phyloP scores from a whole-genome alignment of 2,113 vertebrate species.

The Protobothrops mucrosquamatus region DNA sequence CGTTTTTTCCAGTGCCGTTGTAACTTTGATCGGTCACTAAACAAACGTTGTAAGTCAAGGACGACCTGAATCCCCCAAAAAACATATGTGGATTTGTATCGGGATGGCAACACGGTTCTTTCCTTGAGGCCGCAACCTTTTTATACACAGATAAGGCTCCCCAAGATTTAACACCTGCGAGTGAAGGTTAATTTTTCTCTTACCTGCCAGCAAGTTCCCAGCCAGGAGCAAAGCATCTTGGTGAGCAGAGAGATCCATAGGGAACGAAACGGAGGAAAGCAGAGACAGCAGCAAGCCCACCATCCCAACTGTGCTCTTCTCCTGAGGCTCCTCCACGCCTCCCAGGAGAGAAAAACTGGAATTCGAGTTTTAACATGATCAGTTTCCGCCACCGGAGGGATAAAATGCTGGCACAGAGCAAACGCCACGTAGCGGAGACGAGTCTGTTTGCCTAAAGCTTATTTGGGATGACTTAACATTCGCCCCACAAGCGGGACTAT shows the following conservation, averaged over 20 bases:
- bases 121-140: too few species aligned
- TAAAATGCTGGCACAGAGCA: not conserved
- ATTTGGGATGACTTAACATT: not conserved
- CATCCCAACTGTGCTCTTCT: conserved; percentile 84
- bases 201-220: conserved; percentile 93
- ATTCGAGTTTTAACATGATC: not conserved
- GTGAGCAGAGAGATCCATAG: conserved; percentile 92
- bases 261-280: conserved; percentile 94
- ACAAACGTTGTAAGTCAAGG: too few species aligned
- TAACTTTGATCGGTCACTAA: too few species aligned
- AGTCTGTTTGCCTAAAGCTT: not conserved
- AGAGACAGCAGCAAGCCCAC: conserved; percentile 87
- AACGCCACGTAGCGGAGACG: not conserved
- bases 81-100: too few species aligned
- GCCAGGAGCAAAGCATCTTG: conserved; percentile 90
- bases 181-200: not conserved
- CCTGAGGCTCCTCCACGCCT: conserved; percentile 73
- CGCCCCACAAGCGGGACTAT: too few species aligned
- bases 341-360: conserved; percentile 79
- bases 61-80: too few species aligned
- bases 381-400: not conserved
- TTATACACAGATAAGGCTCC: too few species aligned
- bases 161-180: too few species aligned
- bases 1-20: too few species aligned
- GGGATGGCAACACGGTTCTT: too few species aligned